Base-by-base conservation (phyloP, 1,140 invertebrate species). In the Brachionus calyciflorus region DNA sequence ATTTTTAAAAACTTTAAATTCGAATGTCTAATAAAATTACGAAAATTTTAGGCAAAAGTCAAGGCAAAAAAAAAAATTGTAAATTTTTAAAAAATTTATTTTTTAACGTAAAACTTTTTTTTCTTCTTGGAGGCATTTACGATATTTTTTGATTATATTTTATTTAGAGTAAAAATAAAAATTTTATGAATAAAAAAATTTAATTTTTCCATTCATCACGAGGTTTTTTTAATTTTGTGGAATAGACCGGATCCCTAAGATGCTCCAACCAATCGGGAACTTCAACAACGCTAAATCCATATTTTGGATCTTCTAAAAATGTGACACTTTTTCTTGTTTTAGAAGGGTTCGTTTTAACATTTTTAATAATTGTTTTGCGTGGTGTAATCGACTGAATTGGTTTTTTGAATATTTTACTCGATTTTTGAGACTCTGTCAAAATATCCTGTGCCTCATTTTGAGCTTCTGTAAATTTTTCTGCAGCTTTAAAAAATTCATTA, bases 261-360 rank as follows among this genome's bases (percentile, higher is more conserved):
- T 65, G 33, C 10, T 65, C 60, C 40, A 44, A 44, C 60, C 60
- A 65, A 24, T 65, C 60, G 1, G 60, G 60, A 44, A 65, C 44
- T 41, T 65, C 37, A 44, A 65, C 60, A 10, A 37, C 17, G 19
- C 24, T 41, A 44, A 65, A 65, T 12, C 60, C 60, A 44, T 21
- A 24, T 28, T 65, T 65, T 24, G 60, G 60, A 44, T 65, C 60
- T 24, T 65, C 60, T 17, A 46, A 7, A 26, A 65, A 65, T 24
- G 60, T 65, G 19, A 65, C 60, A 65, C 60, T 65, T 44, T 65
- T 65, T 24, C 24, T n/a, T 26, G 51, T 60, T 37, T 40, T 28
- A 7, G 37, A 60, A 60, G 37, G 37, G 10, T 26, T 24, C 12
- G 14, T 37, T 26, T 65, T 44, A 26, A 37, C 10, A 14, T 65